Percentiles rank a stretch among this genome's conserved stretches.
Evolutionary conservation across 53 echinoderm and acorn worm genomes (phyloP).

Genomic region (Stichopus horrens): DNA sequence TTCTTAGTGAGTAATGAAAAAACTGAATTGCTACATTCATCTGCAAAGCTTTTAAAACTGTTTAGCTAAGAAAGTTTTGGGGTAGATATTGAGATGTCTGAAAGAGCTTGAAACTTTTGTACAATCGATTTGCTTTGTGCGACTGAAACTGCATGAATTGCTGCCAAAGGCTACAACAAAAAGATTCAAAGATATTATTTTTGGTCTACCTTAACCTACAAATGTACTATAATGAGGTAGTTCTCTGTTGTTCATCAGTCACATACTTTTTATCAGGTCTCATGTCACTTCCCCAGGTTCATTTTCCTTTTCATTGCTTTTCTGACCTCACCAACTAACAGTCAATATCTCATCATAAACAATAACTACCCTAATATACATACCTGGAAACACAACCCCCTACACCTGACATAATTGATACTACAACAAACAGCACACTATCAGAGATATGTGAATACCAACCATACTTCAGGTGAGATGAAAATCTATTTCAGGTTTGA

Average conservation of each 20-base stretch:
- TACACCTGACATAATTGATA: conserved; percentile 10
- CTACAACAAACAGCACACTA: background rate
- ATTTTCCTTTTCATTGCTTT: too few species aligned
- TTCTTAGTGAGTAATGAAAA: too few species aligned
- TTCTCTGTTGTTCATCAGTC: background rate
- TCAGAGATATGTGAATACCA: conserved; percentile 25
- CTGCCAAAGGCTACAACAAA: too few species aligned
- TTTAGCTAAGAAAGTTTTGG: too few species aligned
- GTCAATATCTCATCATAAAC: background rate
- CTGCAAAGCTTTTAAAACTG: too few species aligned
- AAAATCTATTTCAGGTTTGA: conserved; percentile 27
- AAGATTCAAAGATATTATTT: too few species aligned
- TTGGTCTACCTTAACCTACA: too few species aligned
- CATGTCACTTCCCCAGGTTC: background rate
- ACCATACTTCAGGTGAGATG: conserved; percentile 32
- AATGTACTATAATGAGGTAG: background rate
- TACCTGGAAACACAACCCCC: conserved; percentile 5
- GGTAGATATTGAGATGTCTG: too few species aligned
- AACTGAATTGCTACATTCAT: too few species aligned
- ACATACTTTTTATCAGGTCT: background rate
- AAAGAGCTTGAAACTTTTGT: too few species aligned
- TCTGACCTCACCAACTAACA: background rate
- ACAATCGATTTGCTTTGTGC: too few species aligned
- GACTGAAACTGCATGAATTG: too few species aligned
- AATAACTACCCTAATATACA: background rate